Base-by-base conservation (phyloP, 2,888 invertebrate genomes). In the Agrochola lota region DNA sequence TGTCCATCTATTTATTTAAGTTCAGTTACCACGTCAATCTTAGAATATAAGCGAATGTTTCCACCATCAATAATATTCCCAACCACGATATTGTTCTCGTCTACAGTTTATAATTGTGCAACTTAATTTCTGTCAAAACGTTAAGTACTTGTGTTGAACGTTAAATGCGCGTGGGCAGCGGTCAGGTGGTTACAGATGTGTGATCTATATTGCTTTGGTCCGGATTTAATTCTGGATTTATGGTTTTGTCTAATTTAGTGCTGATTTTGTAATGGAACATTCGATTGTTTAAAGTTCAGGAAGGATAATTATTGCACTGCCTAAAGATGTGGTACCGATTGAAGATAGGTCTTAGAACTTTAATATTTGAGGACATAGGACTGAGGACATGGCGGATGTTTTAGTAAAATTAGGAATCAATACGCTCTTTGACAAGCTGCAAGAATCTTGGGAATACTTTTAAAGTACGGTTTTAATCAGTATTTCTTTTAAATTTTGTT, bases 91-190 rank as follows among this genome's bases (percentile, higher is more conserved):
- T 75, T 75, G 83, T 85, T 74, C 73, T 46, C 57, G 72, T 57
- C 73, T 66, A 75, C 71, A 62, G 76, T 84, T 70, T 85, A 72
- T 86, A 86, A 86, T 80, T 84, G 78, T 77, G 80, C 80, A 88
- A 78, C 86, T 87, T 87, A 86, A 84, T 87, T 87, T 87, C 88
- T 87, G 86, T 86, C 82, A 78, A 72, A 86, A 78, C 71, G 70
- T 71, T 80, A 69, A 83, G 77, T 77, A 74, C 55, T 81, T 68
- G 70, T 77, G 81, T 85, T 74, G 75, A 80, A 77, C 71, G 70
- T 74, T 73, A 30, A 79, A 77, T 46, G 79, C 72, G 88, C 86
- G 89, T 88, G 89, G 88, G 88, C 57, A 80, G 83, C 49, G 81
- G 77, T 85, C 85, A 86, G 85, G 87, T 88, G 84, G 67, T 71